These are phyloP conservation scores for Machimus rusticus DNA, from an alignment of 2,888 invertebrate genomes.

Conservation along the genomic window DNA sequence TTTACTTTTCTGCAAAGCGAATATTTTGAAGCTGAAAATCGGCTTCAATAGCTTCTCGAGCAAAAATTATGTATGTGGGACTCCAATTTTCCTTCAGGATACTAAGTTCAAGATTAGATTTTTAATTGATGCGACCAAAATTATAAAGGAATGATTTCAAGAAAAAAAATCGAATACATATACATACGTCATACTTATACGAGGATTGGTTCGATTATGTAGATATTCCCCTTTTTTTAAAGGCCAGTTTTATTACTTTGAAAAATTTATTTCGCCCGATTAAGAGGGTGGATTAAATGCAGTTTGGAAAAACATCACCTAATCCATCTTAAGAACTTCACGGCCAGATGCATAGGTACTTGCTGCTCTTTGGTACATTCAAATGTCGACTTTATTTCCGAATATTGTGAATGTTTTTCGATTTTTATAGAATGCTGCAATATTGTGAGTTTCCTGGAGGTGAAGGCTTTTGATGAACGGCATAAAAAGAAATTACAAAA, in stretches of 20 bases:
- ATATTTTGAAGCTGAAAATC: not conserved
- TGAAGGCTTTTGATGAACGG: not conserved
- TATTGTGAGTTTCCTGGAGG: not conserved
- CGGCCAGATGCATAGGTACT: not conserved
- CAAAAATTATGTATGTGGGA: not conserved
- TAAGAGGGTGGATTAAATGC: not conserved
- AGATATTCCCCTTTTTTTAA: not conserved
- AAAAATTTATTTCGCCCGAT: not conserved
- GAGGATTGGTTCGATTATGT: too few relatives aligned
- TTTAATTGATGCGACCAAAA: not conserved
- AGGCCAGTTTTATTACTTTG: not conserved
- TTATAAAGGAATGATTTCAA: not conserved
- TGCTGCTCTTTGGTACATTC: not conserved
- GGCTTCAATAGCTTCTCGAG: not conserved
- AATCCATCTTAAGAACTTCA: not conserved
- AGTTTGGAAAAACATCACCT: not conserved
- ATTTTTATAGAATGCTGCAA: not conserved
- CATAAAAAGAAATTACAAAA: not conserved
- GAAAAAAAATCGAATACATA: not conserved
- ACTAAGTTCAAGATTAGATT: not conserved
- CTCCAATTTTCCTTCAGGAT: not conserved
- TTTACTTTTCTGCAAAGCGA: not conserved
- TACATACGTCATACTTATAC: too few relatives aligned
- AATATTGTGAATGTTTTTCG: not conserved
- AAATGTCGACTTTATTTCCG: not conserved